Conservation (phyloP, 1,140 invertebrate species). For the Diorhabda sublineata region DNA sequence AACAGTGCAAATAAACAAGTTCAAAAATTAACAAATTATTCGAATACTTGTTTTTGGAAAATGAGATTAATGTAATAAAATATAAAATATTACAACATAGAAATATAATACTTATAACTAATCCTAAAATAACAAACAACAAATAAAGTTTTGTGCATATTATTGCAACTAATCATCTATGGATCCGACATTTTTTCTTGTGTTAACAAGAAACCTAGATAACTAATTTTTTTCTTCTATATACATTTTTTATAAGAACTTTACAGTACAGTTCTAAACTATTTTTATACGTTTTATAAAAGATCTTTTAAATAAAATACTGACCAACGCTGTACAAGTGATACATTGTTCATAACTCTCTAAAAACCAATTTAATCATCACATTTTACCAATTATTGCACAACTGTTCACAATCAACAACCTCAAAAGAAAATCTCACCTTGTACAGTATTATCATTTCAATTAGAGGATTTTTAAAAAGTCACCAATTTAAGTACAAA, state of each 20-base stretch:
- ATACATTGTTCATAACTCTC: neutral
- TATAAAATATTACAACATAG: slow-evolving; percentile 36
- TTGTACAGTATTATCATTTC: no score
- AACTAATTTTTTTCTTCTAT: slow-evolving; percentile 24
- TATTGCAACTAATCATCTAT: slow-evolving; percentile 32
- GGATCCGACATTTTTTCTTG: slow-evolving; percentile 13
- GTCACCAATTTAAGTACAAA: no score
- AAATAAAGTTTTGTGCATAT: slow-evolving; percentile 33
- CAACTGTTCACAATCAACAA: no score
- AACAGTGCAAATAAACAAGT: neutral
- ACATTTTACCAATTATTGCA: neutral
- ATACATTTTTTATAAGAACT: slow-evolving; percentile 11
- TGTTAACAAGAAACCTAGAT: slow-evolving; percentile 26
- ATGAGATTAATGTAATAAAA: slow-evolving; percentile 27
- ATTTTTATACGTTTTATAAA: slow-evolving; percentile 6
- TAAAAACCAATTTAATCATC: neutral
- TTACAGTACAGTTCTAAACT: slow-evolving; percentile 13
- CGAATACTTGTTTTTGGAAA: neutral
- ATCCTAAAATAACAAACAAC: slow-evolving; percentile 33
- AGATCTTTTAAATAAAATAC: slow-evolving; percentile 32
- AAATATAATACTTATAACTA: slow-evolving; percentile 33
- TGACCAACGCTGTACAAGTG: slow-evolving; percentile 32
- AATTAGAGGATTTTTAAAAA: no score
- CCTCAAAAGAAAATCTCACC: no score
- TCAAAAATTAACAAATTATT: neutral